Evolutionary conservation across 2,113 vertebrate genomes (phyloP).

Genomic region (Peromyscus leucopus): DNA sequence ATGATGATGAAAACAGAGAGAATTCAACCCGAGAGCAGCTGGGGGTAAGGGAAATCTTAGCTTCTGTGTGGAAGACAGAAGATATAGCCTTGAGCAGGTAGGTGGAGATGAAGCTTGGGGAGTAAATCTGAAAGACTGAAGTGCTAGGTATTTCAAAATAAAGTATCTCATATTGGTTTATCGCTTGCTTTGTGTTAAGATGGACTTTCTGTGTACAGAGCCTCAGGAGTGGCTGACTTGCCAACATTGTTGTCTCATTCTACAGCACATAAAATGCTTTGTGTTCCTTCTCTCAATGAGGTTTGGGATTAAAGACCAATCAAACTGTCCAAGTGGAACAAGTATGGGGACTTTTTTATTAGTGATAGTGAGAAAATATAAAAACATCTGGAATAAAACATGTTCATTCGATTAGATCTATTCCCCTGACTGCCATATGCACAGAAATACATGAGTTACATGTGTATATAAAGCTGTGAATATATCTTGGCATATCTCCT

Average conservation of each 20-base stretch:
- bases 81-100: background rate
- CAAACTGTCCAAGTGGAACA: conserved; percentile 77
- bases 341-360: conserved; percentile 80
- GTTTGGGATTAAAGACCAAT: conserved; percentile 75
- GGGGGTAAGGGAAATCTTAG: background rate
- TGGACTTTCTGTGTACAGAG: background rate
- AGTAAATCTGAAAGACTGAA: conserved; percentile 51
- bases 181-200: conserved; percentile 57
- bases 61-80: background rate
- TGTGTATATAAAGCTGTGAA: conserved; percentile 84
- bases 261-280: conserved; percentile 75
- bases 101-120: conserved; percentile 18
- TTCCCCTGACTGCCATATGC: conserved; percentile 78
- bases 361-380: conserved; percentile 80
- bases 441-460: conserved; percentile 80
- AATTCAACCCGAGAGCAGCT: background rate
- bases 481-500: conserved; percentile 82
- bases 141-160: background rate
- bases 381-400: conserved; percentile 83
- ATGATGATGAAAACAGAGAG: background rate
- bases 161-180: conserved; percentile 58
- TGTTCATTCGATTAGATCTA: conserved; percentile 78
- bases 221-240: conserved; percentile 20
- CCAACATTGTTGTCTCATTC: conserved; percentile 66
- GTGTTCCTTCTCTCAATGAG: conserved; percentile 72